Evolutionary conservation across 2,888 invertebrate genomes (phyloP), one percentile per base, ranked within the genome.

Genomic region (Nemotelus pantherinus): DNA sequence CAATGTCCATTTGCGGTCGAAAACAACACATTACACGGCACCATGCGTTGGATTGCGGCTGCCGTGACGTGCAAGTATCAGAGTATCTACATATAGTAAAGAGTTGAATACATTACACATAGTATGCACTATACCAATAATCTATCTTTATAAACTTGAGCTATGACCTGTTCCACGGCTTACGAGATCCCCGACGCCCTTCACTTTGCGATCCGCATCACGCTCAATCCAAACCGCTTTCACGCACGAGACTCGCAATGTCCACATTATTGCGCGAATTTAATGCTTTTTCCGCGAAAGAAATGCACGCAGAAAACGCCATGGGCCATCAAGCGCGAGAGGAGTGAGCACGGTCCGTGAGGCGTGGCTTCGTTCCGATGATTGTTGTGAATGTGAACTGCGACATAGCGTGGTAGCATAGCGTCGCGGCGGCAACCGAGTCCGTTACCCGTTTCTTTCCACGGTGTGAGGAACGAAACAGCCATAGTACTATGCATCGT

Each of bases 371-470:
- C 10, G 6, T 2, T 57, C 57, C n/a, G 10, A 4, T 10, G n/a
- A 10, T 57, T 10, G 6, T 57, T 10, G 6, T 25, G 57, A 57
- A 9, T 57, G 57, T 57, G 57, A 10, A 25, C 10, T 2, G n/a
- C 57, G 57, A n/a, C n/a, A 57, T 41, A 63, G 39, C 39, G 63
- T 63, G 44, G 6, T 9, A 45, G 45, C 10, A 43, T 9, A 9
- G n/a, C 41, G 9, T 25, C 39, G 4, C 63, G 44, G n/a, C n/a
- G 44, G 43, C 43, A 41, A 7, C 45, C 64, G 64, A 64, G 45
- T 45, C 64, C 43, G 43, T 64, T 64, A 44, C 64, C 10, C 64
- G 64, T 64, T 64, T n/a, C 64, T 45, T 64, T 64, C n/a, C 7
- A 41, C 45, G 43, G 5, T 43, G n/a, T 9, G 7, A 43, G 45